Conservation (phyloP, 2,113 vertebrate genomes). For the Neolamprologus modestus region DNA sequence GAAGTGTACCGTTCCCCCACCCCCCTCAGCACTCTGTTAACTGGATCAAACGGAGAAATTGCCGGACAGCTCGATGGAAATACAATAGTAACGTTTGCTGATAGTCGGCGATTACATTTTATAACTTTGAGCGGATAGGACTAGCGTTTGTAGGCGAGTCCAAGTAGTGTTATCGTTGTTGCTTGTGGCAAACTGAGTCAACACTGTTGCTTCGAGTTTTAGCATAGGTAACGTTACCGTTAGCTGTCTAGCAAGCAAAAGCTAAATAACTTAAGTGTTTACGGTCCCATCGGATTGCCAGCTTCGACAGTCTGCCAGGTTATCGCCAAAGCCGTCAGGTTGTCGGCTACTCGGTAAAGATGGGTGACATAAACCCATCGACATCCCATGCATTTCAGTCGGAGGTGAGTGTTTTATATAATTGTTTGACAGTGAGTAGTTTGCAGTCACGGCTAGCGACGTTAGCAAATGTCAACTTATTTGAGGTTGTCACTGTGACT, state of each 20-base stretch:
- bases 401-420: slow-evolving; percentile 47
- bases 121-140: not conserved
- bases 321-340: not conserved
- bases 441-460: not conserved
- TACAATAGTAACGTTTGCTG: too few relatives aligned
- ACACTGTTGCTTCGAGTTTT: slow-evolving; percentile 44
- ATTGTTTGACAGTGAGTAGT: not conserved
- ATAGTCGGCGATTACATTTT: not conserved
- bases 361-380: slow-evolving; percentile 63
- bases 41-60: not conserved
- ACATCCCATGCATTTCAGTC: slow-evolving; percentile 56
- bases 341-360: slow-evolving; percentile 10
- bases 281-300: not conserved
- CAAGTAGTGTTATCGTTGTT: not conserved
- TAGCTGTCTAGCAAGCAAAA: not conserved
- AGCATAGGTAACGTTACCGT: slow-evolving; percentile 1
- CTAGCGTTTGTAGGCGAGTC: not conserved
- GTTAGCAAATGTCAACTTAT: slow-evolving; percentile 29
- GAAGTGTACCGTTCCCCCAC: slow-evolving; percentile 5
- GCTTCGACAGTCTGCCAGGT: not conserved
- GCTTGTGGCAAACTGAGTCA: not conserved
- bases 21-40: not conserved
- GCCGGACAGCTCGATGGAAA: not conserved
- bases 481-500: slow-evolving; percentile 8
- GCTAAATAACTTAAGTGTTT: slow-evolving; percentile 20